phyloP scores from a whole-genome alignment of 2,888 invertebrate genomes.

The Parapristionchus giblindavisi region DNA sequence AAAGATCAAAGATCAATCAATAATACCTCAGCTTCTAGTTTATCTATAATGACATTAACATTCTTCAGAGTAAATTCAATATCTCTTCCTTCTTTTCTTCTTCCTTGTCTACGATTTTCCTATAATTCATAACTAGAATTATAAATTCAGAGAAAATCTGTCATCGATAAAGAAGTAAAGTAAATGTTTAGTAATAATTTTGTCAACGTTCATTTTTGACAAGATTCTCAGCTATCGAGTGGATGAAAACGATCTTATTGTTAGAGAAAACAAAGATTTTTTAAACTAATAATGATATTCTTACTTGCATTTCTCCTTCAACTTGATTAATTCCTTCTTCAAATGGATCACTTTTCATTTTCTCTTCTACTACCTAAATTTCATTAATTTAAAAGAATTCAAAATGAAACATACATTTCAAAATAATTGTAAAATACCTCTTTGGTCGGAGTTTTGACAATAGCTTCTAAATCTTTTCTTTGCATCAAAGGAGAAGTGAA shows the following conservation, averaged over 20 bases:
- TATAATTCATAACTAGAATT: no score
- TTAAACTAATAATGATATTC: no score
- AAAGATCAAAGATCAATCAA: no score
- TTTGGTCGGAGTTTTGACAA: neutral
- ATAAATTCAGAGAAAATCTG: no score
- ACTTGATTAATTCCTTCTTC: constrained; percentile 19
- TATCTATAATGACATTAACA: constrained; percentile 17
- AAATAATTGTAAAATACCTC: constrained; percentile 12
- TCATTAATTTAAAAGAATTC: neutral
- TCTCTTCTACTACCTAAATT: constrained; percentile 2
- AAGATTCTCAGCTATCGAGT: no score
- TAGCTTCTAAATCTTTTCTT: constrained; percentile 22
- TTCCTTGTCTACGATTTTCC: neutral
- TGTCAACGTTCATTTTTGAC: no score
- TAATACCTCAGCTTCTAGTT: constrained; percentile 18
- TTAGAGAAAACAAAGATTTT: no score
- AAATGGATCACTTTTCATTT: constrained; percentile 1
- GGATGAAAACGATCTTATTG: no score
- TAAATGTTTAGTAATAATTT: no score
- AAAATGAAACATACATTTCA: neutral
- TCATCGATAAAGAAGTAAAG: no score
- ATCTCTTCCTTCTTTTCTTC: neutral
- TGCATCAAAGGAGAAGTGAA: neutral
- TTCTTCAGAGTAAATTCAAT: constrained; percentile 10
- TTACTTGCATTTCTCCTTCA: constrained; percentile 7